Conservation (phyloP, 2,888 invertebrate species). For the Macaria liturata region DNA sequence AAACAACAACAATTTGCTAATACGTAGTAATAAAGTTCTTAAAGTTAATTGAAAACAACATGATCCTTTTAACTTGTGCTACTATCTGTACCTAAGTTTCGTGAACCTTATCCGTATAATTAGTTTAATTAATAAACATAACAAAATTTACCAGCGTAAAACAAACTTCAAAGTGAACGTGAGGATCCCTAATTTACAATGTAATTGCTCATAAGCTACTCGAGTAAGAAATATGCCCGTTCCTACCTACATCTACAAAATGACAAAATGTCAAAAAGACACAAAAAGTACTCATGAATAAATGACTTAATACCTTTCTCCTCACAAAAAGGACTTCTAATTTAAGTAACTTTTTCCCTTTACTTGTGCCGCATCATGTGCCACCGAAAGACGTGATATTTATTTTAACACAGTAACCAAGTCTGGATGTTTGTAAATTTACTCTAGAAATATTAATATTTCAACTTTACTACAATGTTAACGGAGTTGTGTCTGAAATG, state of each 20-base stretch:
- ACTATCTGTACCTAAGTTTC: neutral
- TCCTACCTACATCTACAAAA: constrained; percentile 25
- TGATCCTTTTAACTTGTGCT: neutral
- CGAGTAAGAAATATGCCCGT: constrained; percentile 26
- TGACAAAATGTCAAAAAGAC: no score
- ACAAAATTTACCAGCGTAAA: constrained; percentile 6
- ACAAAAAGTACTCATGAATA: constrained; percentile 53
- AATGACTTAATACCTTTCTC: constrained; percentile 42
- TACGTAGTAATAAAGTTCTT: no score
- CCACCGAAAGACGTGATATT: constrained; percentile 29
- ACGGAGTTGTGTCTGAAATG: neutral
- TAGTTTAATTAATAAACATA: constrained; percentile 5
- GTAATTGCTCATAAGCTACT: constrained; percentile 28
- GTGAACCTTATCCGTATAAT: constrained; percentile 1
- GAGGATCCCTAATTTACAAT: constrained; percentile 25
- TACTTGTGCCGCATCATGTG: constrained; percentile 45
- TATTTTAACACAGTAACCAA: constrained; percentile 12
- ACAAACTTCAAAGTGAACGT: constrained; percentile 13
- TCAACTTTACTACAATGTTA: neutral
- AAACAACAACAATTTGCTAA: no score
- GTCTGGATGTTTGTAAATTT: neutral
- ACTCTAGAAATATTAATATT: no score
- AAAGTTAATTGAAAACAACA: neutral
- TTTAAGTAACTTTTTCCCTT: constrained; percentile 43
- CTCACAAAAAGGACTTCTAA: constrained; percentile 44